phyloP scores from a whole-genome alignment of 2,888 invertebrate genomes.

The Copidosoma aretas region DNA sequence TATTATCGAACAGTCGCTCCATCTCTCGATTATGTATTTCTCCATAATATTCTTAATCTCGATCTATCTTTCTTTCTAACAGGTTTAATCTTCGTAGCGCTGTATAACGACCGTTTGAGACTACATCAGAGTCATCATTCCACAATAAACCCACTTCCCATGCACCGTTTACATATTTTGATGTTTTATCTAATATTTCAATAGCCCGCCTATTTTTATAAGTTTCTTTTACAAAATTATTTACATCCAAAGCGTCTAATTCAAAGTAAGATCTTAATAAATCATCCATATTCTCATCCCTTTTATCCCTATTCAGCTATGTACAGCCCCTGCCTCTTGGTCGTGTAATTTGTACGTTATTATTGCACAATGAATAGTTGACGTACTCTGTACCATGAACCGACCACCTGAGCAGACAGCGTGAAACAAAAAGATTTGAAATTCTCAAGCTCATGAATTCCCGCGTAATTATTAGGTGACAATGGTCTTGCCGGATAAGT shows the following conservation, averaged over 20 bases:
- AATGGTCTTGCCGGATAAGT: too few relatives aligned
- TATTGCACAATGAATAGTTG: too few relatives aligned
- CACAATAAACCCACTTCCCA: constrained; percentile 3
- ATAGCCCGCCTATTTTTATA: neutral
- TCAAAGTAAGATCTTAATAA: neutral
- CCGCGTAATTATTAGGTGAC: too few relatives aligned
- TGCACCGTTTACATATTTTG: neutral
- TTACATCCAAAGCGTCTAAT: neutral
- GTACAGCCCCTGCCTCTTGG: too few relatives aligned
- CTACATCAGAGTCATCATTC: neutral
- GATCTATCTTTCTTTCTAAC: neutral
- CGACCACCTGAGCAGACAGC: too few relatives aligned
- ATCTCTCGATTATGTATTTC: neutral
- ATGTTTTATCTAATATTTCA: neutral
- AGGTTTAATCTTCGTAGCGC: neutral
- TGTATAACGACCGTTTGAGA: too few relatives aligned
- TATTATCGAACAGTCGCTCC: neutral
- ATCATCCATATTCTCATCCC: neutral
- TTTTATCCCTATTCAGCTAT: too few relatives aligned
- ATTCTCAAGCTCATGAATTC: too few relatives aligned
- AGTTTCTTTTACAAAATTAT: too few relatives aligned
- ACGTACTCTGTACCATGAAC: too few relatives aligned
- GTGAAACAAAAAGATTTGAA: too few relatives aligned
- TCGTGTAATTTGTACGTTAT: too few relatives aligned
- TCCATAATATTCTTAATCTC: neutral